These are phyloP conservation scores for Camelus bactrianus DNA, from an alignment of 2,113 vertebrate species.

Conservation along the genomic window DNA sequence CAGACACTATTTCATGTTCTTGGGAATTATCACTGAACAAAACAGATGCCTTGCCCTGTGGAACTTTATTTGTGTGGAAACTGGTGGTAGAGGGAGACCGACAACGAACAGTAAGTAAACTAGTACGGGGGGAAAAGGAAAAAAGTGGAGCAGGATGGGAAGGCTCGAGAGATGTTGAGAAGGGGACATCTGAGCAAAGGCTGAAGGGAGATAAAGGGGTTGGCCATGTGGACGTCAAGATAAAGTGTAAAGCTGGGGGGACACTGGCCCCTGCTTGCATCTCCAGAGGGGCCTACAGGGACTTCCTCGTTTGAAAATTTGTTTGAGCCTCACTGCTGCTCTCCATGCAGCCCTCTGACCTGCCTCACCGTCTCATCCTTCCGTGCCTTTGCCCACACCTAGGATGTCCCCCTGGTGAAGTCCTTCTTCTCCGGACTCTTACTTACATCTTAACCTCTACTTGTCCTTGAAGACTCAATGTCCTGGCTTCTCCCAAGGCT, in stretches of 20 bases:
- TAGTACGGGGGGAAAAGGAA: background rate
- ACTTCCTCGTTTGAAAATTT: fast-evolving
- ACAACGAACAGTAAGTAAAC: background rate
- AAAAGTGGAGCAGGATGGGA: no score
- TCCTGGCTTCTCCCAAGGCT: background rate
- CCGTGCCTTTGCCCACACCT: background rate
- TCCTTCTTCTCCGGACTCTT: background rate
- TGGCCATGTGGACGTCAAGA: background rate
- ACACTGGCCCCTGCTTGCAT: fast-evolving
- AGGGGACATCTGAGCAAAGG: background rate
- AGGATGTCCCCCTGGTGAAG: background rate
- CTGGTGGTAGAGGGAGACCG: background rate
- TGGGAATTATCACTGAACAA: background rate
- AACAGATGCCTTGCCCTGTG: background rate
- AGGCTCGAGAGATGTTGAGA: background rate
- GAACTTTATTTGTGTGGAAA: background rate
- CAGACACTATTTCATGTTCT: background rate
- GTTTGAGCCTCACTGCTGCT: background rate
- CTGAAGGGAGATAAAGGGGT: background rate
- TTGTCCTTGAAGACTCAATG: background rate
- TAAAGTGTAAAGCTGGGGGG: background rate
- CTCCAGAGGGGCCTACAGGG: background rate
- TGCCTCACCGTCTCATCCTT: background rate
- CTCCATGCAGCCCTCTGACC: fast-evolving
- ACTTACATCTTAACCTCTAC: background rate